Percentiles rank a stretch among this genome's conserved stretches.
These are phyloP conservation scores for Crossocerus cetratus DNA, from an alignment of 2,888 invertebrate species.

Conservation along the genomic window DNA sequence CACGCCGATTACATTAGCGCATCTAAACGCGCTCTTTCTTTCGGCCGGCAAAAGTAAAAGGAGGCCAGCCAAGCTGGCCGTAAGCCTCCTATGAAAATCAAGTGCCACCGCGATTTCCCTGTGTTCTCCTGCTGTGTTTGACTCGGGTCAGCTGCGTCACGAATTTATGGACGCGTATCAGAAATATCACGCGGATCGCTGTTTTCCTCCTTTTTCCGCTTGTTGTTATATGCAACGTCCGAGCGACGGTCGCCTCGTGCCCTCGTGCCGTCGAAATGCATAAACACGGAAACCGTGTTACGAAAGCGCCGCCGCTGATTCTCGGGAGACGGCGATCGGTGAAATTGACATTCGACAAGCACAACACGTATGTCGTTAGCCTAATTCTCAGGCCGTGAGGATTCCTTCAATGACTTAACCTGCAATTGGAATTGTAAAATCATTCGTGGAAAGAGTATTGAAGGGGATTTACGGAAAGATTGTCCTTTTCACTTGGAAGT, in stretches of 20 bases:
- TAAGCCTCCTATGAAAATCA: constrained; percentile 39
- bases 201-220: no score
- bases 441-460: no score
- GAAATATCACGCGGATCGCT: not conserved
- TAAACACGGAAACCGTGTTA: constrained; percentile 21
- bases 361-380: no score
- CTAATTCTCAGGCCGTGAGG: no score
- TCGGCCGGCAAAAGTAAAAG: constrained; percentile 39
- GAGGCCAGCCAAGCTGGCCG: constrained; percentile 40
- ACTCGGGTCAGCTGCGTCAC: constrained; percentile 1
- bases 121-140: not conserved
- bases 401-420: no score
- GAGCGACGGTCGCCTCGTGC: not conserved
- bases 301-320: constrained; percentile 2
- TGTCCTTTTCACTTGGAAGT: no score
- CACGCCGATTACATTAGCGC: no score
- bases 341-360: constrained; percentile 19
- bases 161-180: not conserved
- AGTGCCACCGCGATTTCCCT: constrained; percentile 24
- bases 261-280: not conserved
- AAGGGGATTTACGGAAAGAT: no score
- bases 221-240: no score
- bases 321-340: not conserved
- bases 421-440: no score
- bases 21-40: not conserved